These are phyloP conservation scores for Andrena hattorfiana DNA, from an alignment of 2,888 invertebrate species.

Conservation along the genomic window DNA sequence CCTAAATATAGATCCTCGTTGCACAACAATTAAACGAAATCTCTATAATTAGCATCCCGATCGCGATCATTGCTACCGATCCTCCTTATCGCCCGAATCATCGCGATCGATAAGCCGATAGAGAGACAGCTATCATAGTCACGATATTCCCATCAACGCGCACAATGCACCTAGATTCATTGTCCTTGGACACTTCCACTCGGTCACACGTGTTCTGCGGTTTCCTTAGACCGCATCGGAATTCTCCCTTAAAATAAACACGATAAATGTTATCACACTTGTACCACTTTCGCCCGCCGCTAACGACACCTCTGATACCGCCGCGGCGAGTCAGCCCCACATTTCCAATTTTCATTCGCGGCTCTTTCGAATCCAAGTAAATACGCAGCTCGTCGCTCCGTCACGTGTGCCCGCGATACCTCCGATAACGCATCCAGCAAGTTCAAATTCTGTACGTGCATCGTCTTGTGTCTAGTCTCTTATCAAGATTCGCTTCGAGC, in stretches of 20 bases:
- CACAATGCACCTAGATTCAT: not conserved
- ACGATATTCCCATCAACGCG: conserved; percentile 13
- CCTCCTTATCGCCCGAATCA: conserved; percentile 3
- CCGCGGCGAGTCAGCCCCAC: no score
- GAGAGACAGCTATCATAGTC: not conserved
- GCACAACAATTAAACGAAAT: not conserved
- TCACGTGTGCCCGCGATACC: not conserved
- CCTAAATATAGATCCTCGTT: not conserved
- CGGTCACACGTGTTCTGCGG: conserved; percentile 53
- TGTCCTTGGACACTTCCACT: conserved; percentile 44
- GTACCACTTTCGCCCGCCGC: conserved; percentile 1
- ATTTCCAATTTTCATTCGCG: not conserved
- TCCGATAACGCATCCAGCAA: not conserved
- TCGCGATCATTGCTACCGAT: not conserved
- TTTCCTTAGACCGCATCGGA: conserved; percentile 36
- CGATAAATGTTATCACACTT: conserved; percentile 55
- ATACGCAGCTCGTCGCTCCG: not conserved
- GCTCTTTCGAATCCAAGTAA: not conserved
- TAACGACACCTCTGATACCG: conserved; percentile 1
- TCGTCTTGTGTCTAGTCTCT: not conserved
- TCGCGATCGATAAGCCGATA: conserved; percentile 34
- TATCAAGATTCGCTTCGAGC: no score
- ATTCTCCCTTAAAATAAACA: conserved; percentile 34
- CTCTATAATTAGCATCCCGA: not conserved
- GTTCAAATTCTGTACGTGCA: not conserved